Base-by-base conservation (phyloP, 2,113 vertebrate species). In the Tretioscincus oriximinensis region DNA sequence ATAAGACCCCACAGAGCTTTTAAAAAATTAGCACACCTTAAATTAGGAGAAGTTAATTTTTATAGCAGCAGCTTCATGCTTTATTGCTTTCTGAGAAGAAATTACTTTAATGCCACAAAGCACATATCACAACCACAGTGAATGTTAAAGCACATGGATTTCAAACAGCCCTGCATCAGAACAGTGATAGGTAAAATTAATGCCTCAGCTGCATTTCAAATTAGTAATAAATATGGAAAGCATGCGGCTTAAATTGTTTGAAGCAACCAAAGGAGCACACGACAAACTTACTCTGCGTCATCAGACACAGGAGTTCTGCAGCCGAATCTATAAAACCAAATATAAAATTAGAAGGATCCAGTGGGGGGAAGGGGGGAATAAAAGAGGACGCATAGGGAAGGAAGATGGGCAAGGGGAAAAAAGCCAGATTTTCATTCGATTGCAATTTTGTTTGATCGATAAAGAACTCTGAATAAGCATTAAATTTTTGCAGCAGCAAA, bases 251-350 rank as follows among this genome's bases (percentile, higher is more conserved):
- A 93, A 90, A 88, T 88, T 93, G 91, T 84, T 91, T 85, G 89
- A 92, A 91, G 89, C 76, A 90, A 90, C 91, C 93, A 93, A 87
- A 83, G 29, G 78, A 91, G 90, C 80, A 89, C 87, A 91, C 90
- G 85, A 90, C 90, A 93, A 41, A 99, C 98, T 99, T 98, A 99
- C 98, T 98, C 97, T 90, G 95, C 91, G 88, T 98, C 97, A 95
- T 97, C 96, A 95, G 97, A 98, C 94, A 97, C 96, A 97, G 96
- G 95, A 95, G 95, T 94, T 95, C 96, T 96, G 89, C 92, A 95
- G 94, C 96, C 95, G 95, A 95, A 97, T 98, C 97, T 97, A 97
- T 84, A 96, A 95, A 93, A 93, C 86, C 93, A 94, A 95, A 98
- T 95, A 95, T 90, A 95, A 83, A 94, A 91, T 95, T 95, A 96